These are phyloP conservation scores for Ariolimax columbianus DNA, from an alignment of 2,888 invertebrate species.

Conservation along the genomic window DNA sequence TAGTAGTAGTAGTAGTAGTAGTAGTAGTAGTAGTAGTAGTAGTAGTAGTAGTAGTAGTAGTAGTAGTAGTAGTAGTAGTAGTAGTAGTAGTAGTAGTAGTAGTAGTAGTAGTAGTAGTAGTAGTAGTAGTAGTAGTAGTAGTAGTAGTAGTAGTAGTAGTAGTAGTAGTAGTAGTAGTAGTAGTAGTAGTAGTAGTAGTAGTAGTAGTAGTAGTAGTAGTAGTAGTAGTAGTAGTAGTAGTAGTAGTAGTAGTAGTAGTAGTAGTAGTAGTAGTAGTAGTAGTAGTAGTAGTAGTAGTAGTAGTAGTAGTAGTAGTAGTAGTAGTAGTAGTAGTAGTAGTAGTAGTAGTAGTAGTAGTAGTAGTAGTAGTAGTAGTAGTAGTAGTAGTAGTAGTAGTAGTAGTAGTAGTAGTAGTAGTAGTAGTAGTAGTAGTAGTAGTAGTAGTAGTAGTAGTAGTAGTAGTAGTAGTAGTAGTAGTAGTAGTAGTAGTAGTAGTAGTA, in stretches of 20 bases:
- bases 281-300: neutral
- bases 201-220: neutral
- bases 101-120: neutral
- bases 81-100: neutral
- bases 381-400: conserved; percentile 25
- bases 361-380: conserved; percentile 30
- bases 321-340: conserved; percentile 32
- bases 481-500: neutral
- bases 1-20: conserved; percentile 31
- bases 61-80: neutral
- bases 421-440: neutral
- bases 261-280: neutral
- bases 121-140: too few species aligned
- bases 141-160: too few species aligned
- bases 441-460: neutral
- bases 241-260: neutral
- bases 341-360: conserved; percentile 27
- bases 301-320: conserved; percentile 28
- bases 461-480: neutral
- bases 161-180: too few species aligned
- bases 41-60: conserved; percentile 16
- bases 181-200: too few species aligned
- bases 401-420: neutral
- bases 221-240: neutral
- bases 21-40: conserved; percentile 27